Conservation (phyloP, 2,888 invertebrate genomes). For the Megamerina dolium region DNA sequence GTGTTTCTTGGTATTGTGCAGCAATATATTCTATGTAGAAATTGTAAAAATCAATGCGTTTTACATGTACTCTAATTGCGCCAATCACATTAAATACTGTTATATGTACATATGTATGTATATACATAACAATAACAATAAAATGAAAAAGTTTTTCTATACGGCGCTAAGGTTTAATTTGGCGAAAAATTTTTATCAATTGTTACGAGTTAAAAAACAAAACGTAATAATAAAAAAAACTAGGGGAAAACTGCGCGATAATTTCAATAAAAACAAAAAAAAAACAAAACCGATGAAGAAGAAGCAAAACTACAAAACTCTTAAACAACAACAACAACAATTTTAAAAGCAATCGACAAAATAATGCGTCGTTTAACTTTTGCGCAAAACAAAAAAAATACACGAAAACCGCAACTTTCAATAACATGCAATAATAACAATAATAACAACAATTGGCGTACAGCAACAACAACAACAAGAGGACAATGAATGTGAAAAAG, state of each 20-base stretch:
- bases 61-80: slow-evolving; percentile 1
- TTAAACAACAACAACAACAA: background rate
- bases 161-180: slow-evolving; percentile 6
- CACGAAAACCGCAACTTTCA: no score
- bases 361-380: no score
- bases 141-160: no score
- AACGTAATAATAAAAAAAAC: background rate
- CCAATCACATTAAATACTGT: slow-evolving; percentile 7
- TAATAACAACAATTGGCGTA: no score
- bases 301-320: slow-evolving; percentile 1
- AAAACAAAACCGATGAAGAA: slow-evolving; percentile 1
- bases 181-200: slow-evolving; percentile 9
- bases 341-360: background rate
- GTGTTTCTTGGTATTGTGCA: no score
- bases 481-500: no score
- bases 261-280: background rate
- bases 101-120: no score
- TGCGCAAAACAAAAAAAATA: no score
- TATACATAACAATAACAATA: no score
- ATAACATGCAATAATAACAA: no score
- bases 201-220: slow-evolving; percentile 4
- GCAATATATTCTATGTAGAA: no score
- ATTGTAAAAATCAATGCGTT: slow-evolving; percentile 14
- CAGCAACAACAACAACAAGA: no score
- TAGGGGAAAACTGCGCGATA: background rate